Evolutionary conservation across 2,888 invertebrate species (phyloP).

Genomic region (Mayetiola destructor): DNA sequence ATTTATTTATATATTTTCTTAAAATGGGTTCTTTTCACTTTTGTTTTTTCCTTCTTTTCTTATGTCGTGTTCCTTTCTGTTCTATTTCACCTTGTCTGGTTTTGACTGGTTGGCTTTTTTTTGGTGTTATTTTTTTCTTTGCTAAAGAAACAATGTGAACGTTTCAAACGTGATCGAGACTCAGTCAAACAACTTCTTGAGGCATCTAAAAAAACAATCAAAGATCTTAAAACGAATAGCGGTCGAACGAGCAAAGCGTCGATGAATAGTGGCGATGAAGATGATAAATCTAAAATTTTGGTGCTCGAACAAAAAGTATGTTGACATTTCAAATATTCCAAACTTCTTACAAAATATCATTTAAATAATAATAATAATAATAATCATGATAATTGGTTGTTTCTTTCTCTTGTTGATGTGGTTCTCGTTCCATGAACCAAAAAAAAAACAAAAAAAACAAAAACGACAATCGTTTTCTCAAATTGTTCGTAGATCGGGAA

Average conservation of each 20-base stretch:
- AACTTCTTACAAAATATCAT: neutral
- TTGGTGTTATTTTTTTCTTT: neutral
- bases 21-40: neutral
- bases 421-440: neutral
- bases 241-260: slow-evolving; percentile 46
- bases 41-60: too few relatives aligned
- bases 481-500: slow-evolving; percentile 41
- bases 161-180: slow-evolving; percentile 77
- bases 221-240: slow-evolving; percentile 49
- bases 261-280: slow-evolving; percentile 61
- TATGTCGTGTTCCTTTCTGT: too few relatives aligned
- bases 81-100: neutral
- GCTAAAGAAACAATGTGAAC: slow-evolving; percentile 35
- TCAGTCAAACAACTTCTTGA: slow-evolving; percentile 82
- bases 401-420: neutral
- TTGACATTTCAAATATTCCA: neutral
- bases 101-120: neutral
- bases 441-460: too few relatives aligned
- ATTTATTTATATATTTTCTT: neutral
- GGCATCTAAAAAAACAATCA: slow-evolving; percentile 69
- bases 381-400: neutral
- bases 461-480: neutral
- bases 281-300: slow-evolving; percentile 54
- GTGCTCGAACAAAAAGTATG: slow-evolving; percentile 61
- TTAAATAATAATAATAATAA: neutral